Evolutionary conservation across 2,113 vertebrate species (phyloP).

Genomic region (Microcebus lehilahytsara): DNA sequence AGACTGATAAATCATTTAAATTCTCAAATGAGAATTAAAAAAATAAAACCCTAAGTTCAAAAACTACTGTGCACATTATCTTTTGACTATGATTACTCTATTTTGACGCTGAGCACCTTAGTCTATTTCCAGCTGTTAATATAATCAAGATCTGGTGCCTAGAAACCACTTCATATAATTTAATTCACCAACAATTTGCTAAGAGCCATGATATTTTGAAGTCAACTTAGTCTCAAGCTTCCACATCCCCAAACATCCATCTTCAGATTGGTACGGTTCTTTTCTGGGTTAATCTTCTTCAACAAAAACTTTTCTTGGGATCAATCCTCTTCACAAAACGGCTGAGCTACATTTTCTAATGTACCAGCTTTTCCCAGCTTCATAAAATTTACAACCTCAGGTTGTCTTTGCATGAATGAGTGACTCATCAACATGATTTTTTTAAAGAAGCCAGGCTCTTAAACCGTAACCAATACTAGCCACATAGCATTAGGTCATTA

Average conservation of each 20-base stretch:
- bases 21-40: neutral
- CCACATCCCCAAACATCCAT: neutral
- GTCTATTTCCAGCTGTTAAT: neutral
- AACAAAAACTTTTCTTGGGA: neutral
- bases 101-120: neutral
- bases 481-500: neutral
- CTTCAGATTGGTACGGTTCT: neutral
- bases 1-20: neutral
- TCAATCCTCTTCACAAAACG: neutral
- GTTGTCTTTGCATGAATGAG: neutral
- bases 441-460: neutral
- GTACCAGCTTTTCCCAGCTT: neutral
- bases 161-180: neutral
- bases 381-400: neutral
- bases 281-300: neutral
- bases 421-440: neutral
- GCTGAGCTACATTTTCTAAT: neutral
- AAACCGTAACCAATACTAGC: neutral
- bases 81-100: neutral
- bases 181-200: constrained; percentile 3
- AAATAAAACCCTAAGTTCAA: neutral
- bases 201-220: neutral
- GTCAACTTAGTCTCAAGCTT: neutral
- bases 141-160: neutral
- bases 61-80: neutral